Evolutionary conservation across 2,888 invertebrate species (phyloP), one percentile per base, ranked within the genome.

Genomic region (Petrolisthes manimaculis): DNA sequence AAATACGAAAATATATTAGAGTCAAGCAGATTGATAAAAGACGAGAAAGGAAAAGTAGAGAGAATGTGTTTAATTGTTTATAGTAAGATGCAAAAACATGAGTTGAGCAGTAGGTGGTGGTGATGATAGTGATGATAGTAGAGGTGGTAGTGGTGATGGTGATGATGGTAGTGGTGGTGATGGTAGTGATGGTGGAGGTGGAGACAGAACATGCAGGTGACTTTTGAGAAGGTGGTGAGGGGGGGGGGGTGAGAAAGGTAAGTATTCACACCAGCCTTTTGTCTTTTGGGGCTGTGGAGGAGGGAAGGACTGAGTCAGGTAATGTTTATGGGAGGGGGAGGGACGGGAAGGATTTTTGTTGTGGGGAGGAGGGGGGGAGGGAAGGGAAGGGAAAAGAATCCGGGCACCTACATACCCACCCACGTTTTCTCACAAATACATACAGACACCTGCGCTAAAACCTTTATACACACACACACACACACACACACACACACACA

Each of bases 181-280:
- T n/a, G n/a, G n/a, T 37, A 2, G 2, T 37, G 37, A 37, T 37
- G 37, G 37, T 37, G 2, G 37, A 37, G 37, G 37, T 37, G 37
- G 37, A 37, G 37, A 2, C 37, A 37, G 37, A 37, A 2, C 37
- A 37, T 37, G 1, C 18, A 61, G 61, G 61, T 61, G 61, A 37
- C 37, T 37, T 37, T 37, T 21, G 75, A 24, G 75, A 1, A 24
- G 75, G 61, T 69, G 9, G 79, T 8, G 51, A 82, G n/a, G 14
- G n/a, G 3, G 51, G 5, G 78, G 54, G 78, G 67, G 51, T 4
- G 9, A 8, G 51, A 5, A 55, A 12, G 21, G 71, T 67, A 61
- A 84, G 79, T 84, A 83, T 87, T 87, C 87, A 83, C 79, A 84
- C 87, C 83, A 79, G 71, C 37, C 87, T 74, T 87, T 87, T 87